Percentiles rank a stretch among this genome's conserved stretches.
Evolutionary conservation across 1,140 invertebrate genomes (phyloP).

Genomic region (Tyrophagus putrescentiae): DNA sequence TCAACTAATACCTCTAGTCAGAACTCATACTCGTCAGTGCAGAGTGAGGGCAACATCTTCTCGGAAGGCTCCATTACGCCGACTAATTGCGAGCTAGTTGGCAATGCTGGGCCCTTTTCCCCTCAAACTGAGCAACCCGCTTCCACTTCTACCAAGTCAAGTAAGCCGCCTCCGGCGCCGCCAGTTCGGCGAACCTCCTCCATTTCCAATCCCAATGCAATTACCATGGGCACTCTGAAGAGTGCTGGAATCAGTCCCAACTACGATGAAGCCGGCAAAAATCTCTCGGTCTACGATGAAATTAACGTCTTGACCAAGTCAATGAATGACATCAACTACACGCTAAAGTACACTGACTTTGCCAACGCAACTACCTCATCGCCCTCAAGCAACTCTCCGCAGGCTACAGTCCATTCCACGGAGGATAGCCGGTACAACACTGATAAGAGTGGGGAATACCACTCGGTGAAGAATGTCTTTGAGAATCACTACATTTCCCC

Average conservation of each 20-base stretch:
- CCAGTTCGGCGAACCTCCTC: slow-evolving; percentile 19
- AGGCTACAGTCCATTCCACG: neutral
- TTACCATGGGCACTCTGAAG: slow-evolving; percentile 21
- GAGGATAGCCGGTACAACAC: neutral
- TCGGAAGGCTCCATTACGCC: slow-evolving; percentile 10
- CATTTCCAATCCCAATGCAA: slow-evolving; percentile 24
- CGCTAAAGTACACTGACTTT: slow-evolving; percentile 2
- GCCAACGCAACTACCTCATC: slow-evolving; percentile 16
- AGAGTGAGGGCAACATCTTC: neutral
- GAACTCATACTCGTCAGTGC: neutral
- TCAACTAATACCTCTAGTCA: neutral
- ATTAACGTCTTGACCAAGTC: slow-evolving; percentile 6
- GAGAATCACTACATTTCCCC: neutral
- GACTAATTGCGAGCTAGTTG: neutral
- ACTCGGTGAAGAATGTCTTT: slow-evolving; percentile 14
- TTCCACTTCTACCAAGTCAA: neutral
- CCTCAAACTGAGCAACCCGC: neutral
- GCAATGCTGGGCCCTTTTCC: neutral
- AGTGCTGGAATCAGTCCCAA: slow-evolving; percentile 15
- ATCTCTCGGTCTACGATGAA: slow-evolving; percentile 4
- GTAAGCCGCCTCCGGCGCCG: slow-evolving; percentile 21
- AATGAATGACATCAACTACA: neutral
- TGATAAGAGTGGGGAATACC: slow-evolving; percentile 18
- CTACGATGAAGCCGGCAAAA: slow-evolving; percentile 19
- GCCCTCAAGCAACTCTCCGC: slow-evolving; percentile 4